Evolutionary conservation across 2,113 vertebrate genomes (phyloP).

Genomic region (Willisornis vidua): DNA sequence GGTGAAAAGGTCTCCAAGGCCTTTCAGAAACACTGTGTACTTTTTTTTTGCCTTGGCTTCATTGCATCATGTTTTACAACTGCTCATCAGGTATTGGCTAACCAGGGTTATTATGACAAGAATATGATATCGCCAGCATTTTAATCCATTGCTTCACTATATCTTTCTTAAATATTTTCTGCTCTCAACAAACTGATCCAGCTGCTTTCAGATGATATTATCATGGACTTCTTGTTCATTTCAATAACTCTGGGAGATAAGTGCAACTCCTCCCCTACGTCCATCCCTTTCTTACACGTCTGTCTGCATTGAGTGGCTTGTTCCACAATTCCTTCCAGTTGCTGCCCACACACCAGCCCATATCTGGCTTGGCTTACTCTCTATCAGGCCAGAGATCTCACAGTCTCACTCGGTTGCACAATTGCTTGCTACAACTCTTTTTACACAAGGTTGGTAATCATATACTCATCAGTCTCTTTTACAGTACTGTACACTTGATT

Average conservation of each 20-base stretch:
- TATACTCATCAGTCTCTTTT: neutral
- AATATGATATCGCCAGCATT: neutral
- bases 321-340: conserved; percentile 5
- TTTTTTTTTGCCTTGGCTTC: conserved; percentile 17
- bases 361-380: conserved; percentile 1
- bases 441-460: neutral
- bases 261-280: fast-evolving
- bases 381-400: neutral
- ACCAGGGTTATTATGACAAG: neutral
- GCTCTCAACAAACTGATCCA: neutral
- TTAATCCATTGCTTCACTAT: neutral
- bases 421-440: conserved; percentile 9
- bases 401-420: neutral
- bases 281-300: neutral
- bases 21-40: neutral
- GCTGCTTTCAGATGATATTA: conserved; percentile 18
- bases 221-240: neutral
- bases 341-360: neutral
- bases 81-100: conserved; percentile 30
- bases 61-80: conserved; percentile 56
- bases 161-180: conserved; percentile 25
- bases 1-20: conserved; percentile 22
- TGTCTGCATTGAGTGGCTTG: neutral
- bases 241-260: neutral
- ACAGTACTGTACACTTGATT: neutral